Evolutionary conservation across 2,888 invertebrate species (phyloP).

Genomic region (Nudaria mundana): DNA sequence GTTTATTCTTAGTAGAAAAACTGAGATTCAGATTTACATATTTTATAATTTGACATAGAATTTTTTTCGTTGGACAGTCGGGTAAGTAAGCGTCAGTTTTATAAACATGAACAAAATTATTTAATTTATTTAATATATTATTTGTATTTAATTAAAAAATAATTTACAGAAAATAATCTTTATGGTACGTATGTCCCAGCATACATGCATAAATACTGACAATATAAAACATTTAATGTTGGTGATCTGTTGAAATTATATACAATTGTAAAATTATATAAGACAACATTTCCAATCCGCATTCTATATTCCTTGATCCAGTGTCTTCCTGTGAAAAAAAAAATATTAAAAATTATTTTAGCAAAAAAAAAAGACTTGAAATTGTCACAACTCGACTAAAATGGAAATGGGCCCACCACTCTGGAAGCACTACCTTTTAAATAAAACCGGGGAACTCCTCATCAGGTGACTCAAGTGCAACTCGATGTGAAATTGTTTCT

Average conservation of each 20-base stretch:
- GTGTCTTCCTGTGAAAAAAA: conserved; percentile 42
- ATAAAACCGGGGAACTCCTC: no score
- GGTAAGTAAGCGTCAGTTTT: no score
- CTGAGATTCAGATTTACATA: no score
- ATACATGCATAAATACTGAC: conserved; percentile 20
- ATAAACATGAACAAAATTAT: no score
- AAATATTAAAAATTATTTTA: not conserved
- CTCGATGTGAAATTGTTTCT: no score
- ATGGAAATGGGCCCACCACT: no score
- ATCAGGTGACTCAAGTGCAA: no score
- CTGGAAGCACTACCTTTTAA: no score
- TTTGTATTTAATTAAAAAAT: not conserved
- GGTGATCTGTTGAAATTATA: conserved; percentile 44
- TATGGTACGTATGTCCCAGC: conserved; percentile 20
- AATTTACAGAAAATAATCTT: conserved; percentile 3
- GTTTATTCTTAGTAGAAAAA: no score
- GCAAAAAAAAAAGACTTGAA: not conserved
- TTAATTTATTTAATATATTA: not conserved
- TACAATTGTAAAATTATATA: conserved; percentile 52
- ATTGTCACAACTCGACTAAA: no score
- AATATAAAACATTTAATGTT: conserved; percentile 31
- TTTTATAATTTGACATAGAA: no score
- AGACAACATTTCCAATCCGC: conserved; percentile 42
- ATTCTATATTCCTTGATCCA: conserved; percentile 30
- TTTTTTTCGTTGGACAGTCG: no score